Evolutionary conservation across 2,113 vertebrate genomes (phyloP).

Genomic region (Accipiter cooperii): DNA sequence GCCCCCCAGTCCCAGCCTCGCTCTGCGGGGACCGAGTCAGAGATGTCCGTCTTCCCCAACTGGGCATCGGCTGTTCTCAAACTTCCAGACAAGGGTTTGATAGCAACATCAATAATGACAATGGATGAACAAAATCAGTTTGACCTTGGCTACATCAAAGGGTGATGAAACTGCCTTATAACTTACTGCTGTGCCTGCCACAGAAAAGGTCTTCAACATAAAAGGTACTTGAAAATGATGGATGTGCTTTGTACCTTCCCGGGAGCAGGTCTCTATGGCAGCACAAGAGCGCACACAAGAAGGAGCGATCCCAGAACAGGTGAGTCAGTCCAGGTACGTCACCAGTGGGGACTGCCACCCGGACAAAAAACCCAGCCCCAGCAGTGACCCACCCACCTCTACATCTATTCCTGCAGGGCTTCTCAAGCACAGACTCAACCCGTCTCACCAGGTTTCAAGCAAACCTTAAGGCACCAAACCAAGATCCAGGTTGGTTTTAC

Average conservation of each 20-base stretch:
- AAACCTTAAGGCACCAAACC: background rate
- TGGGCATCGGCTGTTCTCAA: background rate
- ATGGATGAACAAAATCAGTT: background rate
- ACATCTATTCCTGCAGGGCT: background rate
- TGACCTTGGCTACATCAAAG: background rate
- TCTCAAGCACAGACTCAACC: background rate
- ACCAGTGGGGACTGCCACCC: background rate
- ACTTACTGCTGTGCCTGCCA: background rate
- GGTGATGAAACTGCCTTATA: background rate
- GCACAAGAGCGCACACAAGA: background rate
- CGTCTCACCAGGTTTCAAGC: background rate
- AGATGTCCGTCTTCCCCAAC: rapidly evolving
- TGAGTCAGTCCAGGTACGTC: background rate
- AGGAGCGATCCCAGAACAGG: rapidly evolving
- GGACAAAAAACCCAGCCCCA: background rate
- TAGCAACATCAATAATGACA: background rate
- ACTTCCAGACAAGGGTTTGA: background rate
- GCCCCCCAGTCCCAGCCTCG: rapidly evolving
- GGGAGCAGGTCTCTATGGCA: background rate
- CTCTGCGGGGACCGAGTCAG: background rate
- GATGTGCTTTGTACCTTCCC: background rate
- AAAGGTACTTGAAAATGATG: background rate
- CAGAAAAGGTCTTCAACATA: background rate
- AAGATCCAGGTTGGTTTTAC: background rate
- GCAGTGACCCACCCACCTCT: background rate